A percentile compares a stretch with the other conserved stretches of the same genome.
These are phyloP conservation scores for Halesus radiatus DNA, from an alignment of 1,140 invertebrate species.

Conservation along the genomic window DNA sequence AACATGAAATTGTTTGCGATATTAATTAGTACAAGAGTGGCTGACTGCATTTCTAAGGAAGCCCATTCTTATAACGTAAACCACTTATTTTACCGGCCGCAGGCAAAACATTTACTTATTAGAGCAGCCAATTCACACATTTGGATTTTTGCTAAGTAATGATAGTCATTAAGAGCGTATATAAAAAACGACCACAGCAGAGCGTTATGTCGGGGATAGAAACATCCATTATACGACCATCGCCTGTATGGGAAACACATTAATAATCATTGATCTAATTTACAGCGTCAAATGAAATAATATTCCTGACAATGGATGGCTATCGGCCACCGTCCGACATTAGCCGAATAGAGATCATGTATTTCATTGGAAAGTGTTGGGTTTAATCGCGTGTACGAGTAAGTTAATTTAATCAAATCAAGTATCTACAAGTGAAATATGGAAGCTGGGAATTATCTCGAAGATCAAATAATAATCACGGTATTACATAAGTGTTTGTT, in stretches of 20 bases:
- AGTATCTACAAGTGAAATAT: neutral
- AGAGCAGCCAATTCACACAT: constrained; percentile 47
- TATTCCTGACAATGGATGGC: constrained; percentile 36
- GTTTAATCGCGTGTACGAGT: neutral
- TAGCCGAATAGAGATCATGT: too few species aligned
- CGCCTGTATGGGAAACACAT: constrained; percentile 55
- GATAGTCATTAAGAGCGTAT: constrained; percentile 55
- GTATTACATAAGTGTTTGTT: too few species aligned
- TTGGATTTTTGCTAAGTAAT: constrained; percentile 57
- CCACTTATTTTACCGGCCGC: constrained; percentile 13
- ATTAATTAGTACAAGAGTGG: constrained; percentile 29
- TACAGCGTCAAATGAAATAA: constrained; percentile 56
- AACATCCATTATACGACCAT: constrained; percentile 11
- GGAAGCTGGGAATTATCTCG: neutral
- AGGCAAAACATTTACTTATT: constrained; percentile 8
- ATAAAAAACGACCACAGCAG: constrained; percentile 44
- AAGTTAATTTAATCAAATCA: constrained; percentile 2
- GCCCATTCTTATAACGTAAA: constrained; percentile 5
- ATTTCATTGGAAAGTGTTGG: too few species aligned
- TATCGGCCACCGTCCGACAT: too few species aligned
- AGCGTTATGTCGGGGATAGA: constrained; percentile 22
- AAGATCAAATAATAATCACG: too few species aligned
- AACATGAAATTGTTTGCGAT: constrained; percentile 31
- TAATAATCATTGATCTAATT: constrained; percentile 58
- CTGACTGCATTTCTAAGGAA: constrained; percentile 20